Conservation (phyloP, 2,797 vertebrate species). For the Tangara arthus region DNA sequence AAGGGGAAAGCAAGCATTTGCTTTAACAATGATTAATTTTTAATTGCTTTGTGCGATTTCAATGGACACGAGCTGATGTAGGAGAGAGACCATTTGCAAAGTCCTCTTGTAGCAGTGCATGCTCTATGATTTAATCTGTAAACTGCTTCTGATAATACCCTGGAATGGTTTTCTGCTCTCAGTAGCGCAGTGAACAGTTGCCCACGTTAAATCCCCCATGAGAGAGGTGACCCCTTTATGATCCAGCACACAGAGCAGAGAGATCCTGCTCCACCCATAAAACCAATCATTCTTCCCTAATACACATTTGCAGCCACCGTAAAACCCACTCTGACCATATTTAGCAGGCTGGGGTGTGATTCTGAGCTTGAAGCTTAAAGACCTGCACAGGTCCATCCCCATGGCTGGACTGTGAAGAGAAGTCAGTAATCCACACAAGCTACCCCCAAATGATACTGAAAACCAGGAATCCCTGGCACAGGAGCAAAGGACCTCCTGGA, state of each 20-base stretch:
- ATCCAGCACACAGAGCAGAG: background rate
- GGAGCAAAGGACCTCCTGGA: slow-evolving; percentile 16
- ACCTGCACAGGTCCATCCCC: background rate
- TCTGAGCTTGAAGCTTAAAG: slow-evolving; percentile 52
- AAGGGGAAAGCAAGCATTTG: background rate
- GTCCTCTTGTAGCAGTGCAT: background rate
- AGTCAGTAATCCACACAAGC: slow-evolving; percentile 46
- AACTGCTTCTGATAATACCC: slow-evolving; percentile 36
- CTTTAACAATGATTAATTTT: slow-evolving; percentile 10
- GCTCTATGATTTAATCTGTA: slow-evolving; percentile 31
- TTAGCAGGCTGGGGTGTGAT: slow-evolving; percentile 11
- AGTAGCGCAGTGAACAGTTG: slow-evolving; percentile 36
- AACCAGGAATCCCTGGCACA: background rate
- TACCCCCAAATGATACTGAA: slow-evolving; percentile 21
- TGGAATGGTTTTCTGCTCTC: slow-evolving; percentile 39
- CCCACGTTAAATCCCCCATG: slow-evolving; percentile 20
- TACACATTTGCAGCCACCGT: slow-evolving; percentile 44
- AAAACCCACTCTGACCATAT: slow-evolving; percentile 33
- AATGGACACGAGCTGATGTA: slow-evolving; percentile 15
- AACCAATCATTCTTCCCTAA: slow-evolving; percentile 17
- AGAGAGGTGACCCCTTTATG: slow-evolving; percentile 5
- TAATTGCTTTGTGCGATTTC: slow-evolving; percentile 57
- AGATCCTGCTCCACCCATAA: slow-evolving; percentile 9
- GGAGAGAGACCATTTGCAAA: slow-evolving; percentile 24
- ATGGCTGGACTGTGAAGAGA: background rate